These are phyloP conservation scores for Platypus cylindrus DNA, from an alignment of 2,888 invertebrate species.

Conservation along the genomic window DNA sequence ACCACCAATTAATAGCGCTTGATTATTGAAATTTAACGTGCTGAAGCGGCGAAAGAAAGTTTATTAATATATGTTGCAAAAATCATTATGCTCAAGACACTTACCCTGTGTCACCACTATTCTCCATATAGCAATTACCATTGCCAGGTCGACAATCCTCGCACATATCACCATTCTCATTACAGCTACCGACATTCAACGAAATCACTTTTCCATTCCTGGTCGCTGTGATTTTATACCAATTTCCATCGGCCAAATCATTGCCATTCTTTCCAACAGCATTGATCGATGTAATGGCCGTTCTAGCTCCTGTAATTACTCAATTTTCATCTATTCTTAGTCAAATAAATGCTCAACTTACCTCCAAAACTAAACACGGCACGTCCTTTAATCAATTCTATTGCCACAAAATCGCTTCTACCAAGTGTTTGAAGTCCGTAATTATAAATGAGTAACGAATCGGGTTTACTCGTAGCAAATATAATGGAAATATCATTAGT, in stretches of 20 bases:
- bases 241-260: conserved; percentile 71
- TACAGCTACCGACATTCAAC: conserved; percentile 66
- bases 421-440: conserved; percentile 81
- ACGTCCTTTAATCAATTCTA: conserved; percentile 74
- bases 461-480: conserved; percentile 78
- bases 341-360: background rate
- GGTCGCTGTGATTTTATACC: conserved; percentile 86
- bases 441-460: conserved; percentile 82
- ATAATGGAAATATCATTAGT: conserved; percentile 86
- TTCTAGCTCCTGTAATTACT: conserved; percentile 53
- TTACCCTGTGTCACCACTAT: conserved; percentile 80
- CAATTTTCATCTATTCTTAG: too few species aligned
- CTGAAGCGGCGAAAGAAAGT: conserved; percentile 41
- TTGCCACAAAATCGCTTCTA: conserved; percentile 82
- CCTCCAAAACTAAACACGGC: conserved; percentile 81
- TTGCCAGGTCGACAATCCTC: conserved; percentile 79
- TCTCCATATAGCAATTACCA: conserved; percentile 68
- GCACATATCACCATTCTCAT: conserved; percentile 76
- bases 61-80: too few species aligned
- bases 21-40: conserved; percentile 82
- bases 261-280: conserved; percentile 46
- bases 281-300: conserved; percentile 71
- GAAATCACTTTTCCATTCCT: conserved; percentile 82
- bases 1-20: conserved; percentile 76
- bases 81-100: conserved; percentile 25